Evolutionary conservation across 2,888 invertebrate genomes (phyloP).

Genomic region (Synanthedon myopaeformis): DNA sequence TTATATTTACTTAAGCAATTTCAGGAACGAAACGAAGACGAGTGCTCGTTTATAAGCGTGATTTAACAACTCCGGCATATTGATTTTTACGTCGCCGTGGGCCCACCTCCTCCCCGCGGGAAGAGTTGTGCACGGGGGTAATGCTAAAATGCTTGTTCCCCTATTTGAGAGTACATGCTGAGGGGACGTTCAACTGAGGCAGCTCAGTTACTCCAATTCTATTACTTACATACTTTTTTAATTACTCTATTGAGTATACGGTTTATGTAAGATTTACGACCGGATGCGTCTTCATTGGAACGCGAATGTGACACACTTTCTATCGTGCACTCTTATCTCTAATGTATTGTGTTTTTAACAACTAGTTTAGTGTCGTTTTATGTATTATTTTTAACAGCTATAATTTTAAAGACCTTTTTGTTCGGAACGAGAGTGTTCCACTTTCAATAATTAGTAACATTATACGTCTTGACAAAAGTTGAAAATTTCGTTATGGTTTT

Average conservation of each 20-base stretch:
- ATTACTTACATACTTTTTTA: constrained; percentile 24
- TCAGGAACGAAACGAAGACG: constrained; percentile 71
- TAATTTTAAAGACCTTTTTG: constrained; percentile 21
- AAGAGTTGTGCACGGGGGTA: constrained; percentile 72
- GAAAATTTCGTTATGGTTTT: not conserved
- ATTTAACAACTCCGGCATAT: constrained; percentile 83
- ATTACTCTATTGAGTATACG: constrained; percentile 39
- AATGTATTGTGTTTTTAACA: constrained; percentile 44
- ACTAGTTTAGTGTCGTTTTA: constrained; percentile 37
- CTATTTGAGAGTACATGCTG: constrained; percentile 71
- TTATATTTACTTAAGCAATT: constrained; percentile 51
- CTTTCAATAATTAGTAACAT: not conserved
- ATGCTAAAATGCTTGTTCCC: constrained; percentile 72
- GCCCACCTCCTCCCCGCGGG: constrained; percentile 64
- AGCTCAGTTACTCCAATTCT: constrained; percentile 30
- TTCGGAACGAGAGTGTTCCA: constrained; percentile 1
- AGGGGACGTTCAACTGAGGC: constrained; percentile 48
- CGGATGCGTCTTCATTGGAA: constrained; percentile 61
- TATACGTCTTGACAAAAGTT: not conserved
- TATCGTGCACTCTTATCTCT: constrained; percentile 50
- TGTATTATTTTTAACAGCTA: constrained; percentile 37
- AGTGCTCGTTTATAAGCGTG: constrained; percentile 75
- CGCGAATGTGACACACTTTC: constrained; percentile 64
- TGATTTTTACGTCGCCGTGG: constrained; percentile 72
- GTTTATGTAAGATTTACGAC: constrained; percentile 58